A percentile compares a stretch with the other conserved stretches of the same genome.
These are phyloP conservation scores for Tauraco erythrolophus DNA, from an alignment of 2,113 vertebrate genomes.

Conservation along the genomic window DNA sequence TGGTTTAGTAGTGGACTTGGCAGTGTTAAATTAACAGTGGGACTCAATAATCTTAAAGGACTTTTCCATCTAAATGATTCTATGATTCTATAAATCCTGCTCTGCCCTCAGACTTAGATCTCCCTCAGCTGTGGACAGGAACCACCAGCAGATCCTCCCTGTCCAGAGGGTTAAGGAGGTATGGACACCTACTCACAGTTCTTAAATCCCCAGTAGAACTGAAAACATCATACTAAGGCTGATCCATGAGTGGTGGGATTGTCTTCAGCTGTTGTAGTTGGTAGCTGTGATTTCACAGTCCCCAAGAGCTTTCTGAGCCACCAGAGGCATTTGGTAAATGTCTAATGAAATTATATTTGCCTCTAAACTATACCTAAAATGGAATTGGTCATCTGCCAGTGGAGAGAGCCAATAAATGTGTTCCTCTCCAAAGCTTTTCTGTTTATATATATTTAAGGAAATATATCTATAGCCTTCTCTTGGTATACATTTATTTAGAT, in stretches of 20 bases:
- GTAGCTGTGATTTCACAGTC: neutral
- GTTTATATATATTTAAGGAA: neutral
- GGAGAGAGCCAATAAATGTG: neutral
- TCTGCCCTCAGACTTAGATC: neutral
- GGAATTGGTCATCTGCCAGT: neutral
- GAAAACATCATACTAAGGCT: rapidly evolving
- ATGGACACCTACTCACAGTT: neutral
- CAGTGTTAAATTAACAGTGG: neutral
- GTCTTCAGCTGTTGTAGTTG: neutral
- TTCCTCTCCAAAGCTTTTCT: neutral
- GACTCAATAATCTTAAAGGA: rapidly evolving
- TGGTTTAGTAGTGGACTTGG: neutral
- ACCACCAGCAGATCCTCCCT: rapidly evolving
- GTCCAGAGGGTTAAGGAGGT: neutral
- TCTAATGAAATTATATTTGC: neutral
- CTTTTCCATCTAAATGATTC: neutral
- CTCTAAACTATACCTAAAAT: neutral
- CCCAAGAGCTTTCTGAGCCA: neutral
- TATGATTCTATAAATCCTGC: neutral
- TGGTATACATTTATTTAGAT: neutral
- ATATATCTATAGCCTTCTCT: neutral
- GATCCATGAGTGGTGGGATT: neutral
- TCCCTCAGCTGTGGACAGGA: neutral
- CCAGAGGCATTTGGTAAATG: neutral
- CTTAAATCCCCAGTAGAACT: neutral